These are phyloP conservation scores for Bombus difficillimus DNA, from an alignment of 1,140 invertebrate genomes.

Conservation along the genomic window DNA sequence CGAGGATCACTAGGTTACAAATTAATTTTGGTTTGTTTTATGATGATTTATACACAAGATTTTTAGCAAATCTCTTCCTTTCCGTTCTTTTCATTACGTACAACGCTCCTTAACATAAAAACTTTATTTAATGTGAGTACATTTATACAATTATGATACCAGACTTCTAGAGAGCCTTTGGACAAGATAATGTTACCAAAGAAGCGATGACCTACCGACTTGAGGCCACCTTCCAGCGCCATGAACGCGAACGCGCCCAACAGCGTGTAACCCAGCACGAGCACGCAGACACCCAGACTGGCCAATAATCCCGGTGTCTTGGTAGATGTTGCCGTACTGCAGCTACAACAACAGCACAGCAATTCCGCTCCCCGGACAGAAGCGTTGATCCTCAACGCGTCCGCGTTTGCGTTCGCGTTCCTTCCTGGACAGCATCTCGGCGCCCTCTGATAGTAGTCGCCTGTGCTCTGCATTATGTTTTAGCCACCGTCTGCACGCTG, in stretches of 20 bases:
- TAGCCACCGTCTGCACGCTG: slow-evolving; percentile 29
- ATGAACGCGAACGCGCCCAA: slow-evolving; percentile 96
- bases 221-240: slow-evolving; percentile 89
- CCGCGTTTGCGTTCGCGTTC: slow-evolving; percentile 64
- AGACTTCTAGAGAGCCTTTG: too few species aligned
- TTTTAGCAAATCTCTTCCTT: neutral
- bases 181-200: neutral
- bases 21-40: too few species aligned
- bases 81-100: neutral
- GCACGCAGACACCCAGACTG: slow-evolving; percentile 89
- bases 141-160: neutral
- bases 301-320: slow-evolving; percentile 81
- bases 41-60: too few species aligned
- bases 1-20: too few species aligned
- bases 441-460: slow-evolving; percentile 77
- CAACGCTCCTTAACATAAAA: neutral
- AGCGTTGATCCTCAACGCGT: slow-evolving; percentile 66
- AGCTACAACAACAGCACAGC: slow-evolving; percentile 78
- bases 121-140: neutral
- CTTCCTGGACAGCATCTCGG: slow-evolving; percentile 77
- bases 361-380: slow-evolving; percentile 74
- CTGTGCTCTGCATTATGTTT: slow-evolving; percentile 75
- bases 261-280: slow-evolving; percentile 94
- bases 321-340: slow-evolving; percentile 74
- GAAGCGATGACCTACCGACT: slow-evolving; percentile 65